phyloP scores from a whole-genome alignment of 2,113 vertebrate species.

The Lophotis ruficrista region DNA sequence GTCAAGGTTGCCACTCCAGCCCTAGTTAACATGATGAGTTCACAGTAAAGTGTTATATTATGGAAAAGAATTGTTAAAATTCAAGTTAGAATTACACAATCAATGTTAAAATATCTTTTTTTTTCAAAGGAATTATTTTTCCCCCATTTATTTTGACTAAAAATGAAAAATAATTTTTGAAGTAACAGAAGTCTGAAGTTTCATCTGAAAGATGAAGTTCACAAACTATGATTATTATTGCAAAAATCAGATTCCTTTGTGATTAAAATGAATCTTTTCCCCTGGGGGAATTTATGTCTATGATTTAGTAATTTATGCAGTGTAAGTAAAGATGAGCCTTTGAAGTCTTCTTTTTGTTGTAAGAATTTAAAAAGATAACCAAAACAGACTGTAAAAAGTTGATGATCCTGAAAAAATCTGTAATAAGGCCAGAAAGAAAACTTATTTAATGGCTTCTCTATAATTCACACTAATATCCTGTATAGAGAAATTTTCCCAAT shows the following conservation, averaged over 20 bases:
- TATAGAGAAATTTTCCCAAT: neutral
- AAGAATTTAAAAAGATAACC: neutral
- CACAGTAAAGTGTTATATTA: neutral
- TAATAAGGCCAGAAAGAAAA: neutral
- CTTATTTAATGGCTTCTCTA: neutral
- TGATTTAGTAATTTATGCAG: neutral
- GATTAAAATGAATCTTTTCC: neutral
- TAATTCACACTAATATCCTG: neutral
- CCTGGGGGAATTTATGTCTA: neutral
- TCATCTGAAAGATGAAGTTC: neutral
- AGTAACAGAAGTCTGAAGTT: neutral
- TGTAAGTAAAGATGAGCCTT: neutral
- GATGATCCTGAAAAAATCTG: neutral
- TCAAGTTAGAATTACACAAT: neutral
- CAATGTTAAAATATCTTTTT: neutral
- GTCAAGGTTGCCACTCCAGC: neutral
- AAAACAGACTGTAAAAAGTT: neutral
- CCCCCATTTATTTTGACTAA: neutral
- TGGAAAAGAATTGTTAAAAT: neutral
- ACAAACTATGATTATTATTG: neutral
- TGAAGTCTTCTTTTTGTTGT: neutral
- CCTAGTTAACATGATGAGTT: neutral
- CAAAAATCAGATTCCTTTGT: neutral
- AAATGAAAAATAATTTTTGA: neutral
- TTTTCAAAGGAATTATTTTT: neutral